Base-by-base conservation (phyloP, 2,888 invertebrate species). In the Pachydiplax longipennis region DNA sequence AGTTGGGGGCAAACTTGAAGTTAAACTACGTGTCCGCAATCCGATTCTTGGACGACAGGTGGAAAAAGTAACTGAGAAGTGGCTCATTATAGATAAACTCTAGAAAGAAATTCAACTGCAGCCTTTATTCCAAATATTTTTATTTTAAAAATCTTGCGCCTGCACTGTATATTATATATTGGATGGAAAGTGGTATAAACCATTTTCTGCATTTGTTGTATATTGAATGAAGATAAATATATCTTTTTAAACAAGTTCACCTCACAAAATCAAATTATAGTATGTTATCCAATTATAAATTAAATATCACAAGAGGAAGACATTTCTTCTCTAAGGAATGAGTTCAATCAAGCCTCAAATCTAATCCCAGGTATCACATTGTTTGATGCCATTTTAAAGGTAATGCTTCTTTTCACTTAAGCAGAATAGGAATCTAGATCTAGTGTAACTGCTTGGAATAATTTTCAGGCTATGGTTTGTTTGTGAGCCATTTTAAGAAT, bases 1-100 rank as follows among this genome's bases (percentile, higher is more conserved):
- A 22, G 96, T 97, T 13, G 99, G 99, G 25, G 99, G 99, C 0
- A 98, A 98, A 92, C 93, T 99, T 91, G 99, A 99, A 94, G 95
- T 99, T 0, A 98, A 97, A 94, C 94, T 99, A 90, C 96, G 98
- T 91, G 95, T 99, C 35, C 95, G 99, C 91, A 97, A 98, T 93
- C 99, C 99, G 0, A 95, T 99, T 90, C 94, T 97, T 65, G 96
- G 96, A n/a, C 98, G 98, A 93, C 98, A 99, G 94, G 96, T 99
- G 12, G 98, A 98, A 93, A 97, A 97, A 93, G 95, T 97, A 48
- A 96, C 97, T 91, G 98, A 99, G 93, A 98, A 98, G 93, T 99
- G 99, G 99, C 96, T 99, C 18, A 95, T 98, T 90, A 96, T 99
- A 91, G 98, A 87, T 61, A 87, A 61, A 48, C 61, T 87, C 37